Conservation (phyloP, 2,113 vertebrate species). For the Chaenogobius annularis region DNA sequence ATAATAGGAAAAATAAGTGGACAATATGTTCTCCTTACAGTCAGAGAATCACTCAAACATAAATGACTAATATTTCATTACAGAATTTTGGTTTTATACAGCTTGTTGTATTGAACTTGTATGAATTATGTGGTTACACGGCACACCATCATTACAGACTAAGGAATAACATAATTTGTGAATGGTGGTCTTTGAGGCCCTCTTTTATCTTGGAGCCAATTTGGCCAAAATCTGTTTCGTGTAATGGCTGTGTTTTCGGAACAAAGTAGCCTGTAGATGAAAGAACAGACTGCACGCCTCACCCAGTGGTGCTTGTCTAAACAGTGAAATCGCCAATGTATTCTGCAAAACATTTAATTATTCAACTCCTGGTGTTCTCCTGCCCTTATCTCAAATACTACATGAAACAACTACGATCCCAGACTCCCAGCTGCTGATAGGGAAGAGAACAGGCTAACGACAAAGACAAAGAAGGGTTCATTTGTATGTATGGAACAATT, state of each 20-base stretch:
- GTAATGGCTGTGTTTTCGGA: neutral
- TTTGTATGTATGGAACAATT: constrained; percentile 54
- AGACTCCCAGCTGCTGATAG: constrained; percentile 16
- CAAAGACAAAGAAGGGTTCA: constrained; percentile 53
- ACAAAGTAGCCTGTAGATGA: neutral
- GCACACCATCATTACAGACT: neutral
- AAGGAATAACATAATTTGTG: neutral
- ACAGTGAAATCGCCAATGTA: constrained; percentile 16
- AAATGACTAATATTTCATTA: neutral
- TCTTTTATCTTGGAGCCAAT: neutral
- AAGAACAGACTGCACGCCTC: neutral
- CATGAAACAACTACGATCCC: constrained; percentile 23
- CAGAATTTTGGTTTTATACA: neutral
- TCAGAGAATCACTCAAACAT: neutral
- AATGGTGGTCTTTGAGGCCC: neutral
- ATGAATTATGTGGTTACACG: neutral
- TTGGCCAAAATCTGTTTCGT: neutral
- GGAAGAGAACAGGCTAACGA: constrained; percentile 47
- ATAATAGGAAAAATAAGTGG: neutral
- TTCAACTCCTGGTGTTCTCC: constrained; percentile 15
- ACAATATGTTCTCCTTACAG: neutral
- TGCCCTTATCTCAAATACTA: constrained; percentile 35
- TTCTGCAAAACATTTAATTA: constrained; percentile 28
- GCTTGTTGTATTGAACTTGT: too few relatives aligned
- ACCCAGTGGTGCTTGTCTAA: constrained; percentile 5